Conservation (phyloP, 1,140 invertebrate species). For the Diabrotica undecimpunctata region DNA sequence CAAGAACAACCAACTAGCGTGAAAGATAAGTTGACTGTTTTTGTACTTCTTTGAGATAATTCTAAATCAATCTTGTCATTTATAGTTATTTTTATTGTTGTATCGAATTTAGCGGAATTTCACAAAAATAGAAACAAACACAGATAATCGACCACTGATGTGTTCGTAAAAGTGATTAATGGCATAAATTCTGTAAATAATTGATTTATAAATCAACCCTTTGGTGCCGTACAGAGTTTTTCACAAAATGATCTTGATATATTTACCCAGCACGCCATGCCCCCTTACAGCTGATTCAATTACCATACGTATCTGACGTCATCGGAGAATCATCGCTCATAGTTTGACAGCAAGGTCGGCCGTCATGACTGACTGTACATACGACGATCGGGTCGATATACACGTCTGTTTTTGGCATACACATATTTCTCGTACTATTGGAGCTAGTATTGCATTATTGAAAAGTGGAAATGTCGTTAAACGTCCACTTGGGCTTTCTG, state of each 20-base stretch:
- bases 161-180: too few species aligned
- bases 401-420: slow-evolving; percentile 15
- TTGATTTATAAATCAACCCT: too few species aligned
- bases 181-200: slow-evolving; percentile 21
- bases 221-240: background rate
- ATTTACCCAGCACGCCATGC: background rate
- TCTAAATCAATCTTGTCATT: too few species aligned
- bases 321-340: slow-evolving; percentile 19
- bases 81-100: too few species aligned
- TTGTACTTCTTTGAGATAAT: too few species aligned
- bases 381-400: slow-evolving; percentile 12
- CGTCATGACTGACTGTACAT: slow-evolving; percentile 6
- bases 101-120: too few species aligned
- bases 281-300: slow-evolving; percentile 25
- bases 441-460: slow-evolving; percentile 2
- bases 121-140: too few species aligned
- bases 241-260: background rate
- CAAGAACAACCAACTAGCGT: too few species aligned
- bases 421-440: slow-evolving; percentile 4
- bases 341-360: slow-evolving; percentile 29
- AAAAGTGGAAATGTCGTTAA: background rate
- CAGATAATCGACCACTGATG: too few species aligned
- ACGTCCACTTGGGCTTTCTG: background rate
- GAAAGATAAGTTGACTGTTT: too few species aligned
- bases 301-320: slow-evolving; percentile 26